Percentiles rank a stretch among this genome's conserved stretches.
Evolutionary conservation across 2,113 vertebrate species (phyloP).

Genomic region (Onychorhynchus coronatus): DNA sequence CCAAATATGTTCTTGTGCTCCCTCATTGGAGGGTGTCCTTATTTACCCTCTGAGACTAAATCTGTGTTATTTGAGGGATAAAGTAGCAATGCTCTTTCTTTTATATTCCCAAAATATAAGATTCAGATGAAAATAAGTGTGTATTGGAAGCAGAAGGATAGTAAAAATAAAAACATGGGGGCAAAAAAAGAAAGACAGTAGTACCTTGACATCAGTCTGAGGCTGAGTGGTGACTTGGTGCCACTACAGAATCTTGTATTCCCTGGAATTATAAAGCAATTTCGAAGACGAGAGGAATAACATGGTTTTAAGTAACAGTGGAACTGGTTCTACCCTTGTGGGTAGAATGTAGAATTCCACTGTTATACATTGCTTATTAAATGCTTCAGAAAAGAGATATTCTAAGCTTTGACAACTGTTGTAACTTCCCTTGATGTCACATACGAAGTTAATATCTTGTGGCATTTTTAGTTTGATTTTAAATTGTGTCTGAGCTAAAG

Average conservation of each 20-base stretch:
- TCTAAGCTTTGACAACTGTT: background rate
- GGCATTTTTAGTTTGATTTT: background rate
- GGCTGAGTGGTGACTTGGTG: background rate
- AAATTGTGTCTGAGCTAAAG: background rate
- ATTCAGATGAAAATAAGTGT: background rate
- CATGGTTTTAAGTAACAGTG: background rate
- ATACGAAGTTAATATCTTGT: background rate
- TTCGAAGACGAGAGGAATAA: background rate
- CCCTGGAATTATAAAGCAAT: background rate
- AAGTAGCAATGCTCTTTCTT: background rate
- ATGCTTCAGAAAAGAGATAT: background rate
- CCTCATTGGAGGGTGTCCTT: background rate
- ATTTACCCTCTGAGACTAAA: background rate
- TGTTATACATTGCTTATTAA: background rate
- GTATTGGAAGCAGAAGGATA: background rate
- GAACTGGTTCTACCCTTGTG: background rate
- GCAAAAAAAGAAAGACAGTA: background rate
- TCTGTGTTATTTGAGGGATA: background rate
- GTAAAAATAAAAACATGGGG: background rate
- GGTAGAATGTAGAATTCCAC: background rate
- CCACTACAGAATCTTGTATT: background rate
- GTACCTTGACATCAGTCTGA: background rate
- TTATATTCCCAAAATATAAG: background rate
- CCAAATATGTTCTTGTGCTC: fast-evolving
- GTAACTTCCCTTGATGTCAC: background rate